phyloP scores from a whole-genome alignment of 2,888 invertebrate species.

The Blera fallax region DNA sequence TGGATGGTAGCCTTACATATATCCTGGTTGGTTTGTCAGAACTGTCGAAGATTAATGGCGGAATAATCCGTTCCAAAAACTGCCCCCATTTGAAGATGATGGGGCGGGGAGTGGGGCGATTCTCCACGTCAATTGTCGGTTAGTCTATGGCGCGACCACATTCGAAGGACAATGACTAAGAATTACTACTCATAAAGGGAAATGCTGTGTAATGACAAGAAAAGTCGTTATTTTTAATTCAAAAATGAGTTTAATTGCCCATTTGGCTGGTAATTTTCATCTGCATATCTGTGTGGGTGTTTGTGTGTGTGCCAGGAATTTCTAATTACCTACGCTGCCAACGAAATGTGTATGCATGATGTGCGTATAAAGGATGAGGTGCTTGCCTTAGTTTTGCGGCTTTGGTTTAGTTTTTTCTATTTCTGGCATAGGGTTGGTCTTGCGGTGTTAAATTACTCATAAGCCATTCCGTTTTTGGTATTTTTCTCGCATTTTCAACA shows the following conservation, averaged over 20 bases:
- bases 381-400: conserved; percentile 28
- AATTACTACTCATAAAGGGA: conserved; percentile 38
- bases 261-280: conserved; percentile 48
- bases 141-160: conserved; percentile 26
- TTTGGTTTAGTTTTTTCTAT: not conserved
- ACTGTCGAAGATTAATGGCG: conserved; percentile 67
- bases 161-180: conserved; percentile 11
- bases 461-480: conserved; percentile 22
- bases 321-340: conserved; percentile 56
- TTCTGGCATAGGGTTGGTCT: not conserved
- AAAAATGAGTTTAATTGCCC: conserved; percentile 70
- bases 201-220: conserved; percentile 59
- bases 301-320: conserved; percentile 53
- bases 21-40: conserved; percentile 29
- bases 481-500: conserved; percentile 45
- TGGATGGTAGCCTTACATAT: conserved; percentile 49
- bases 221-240: conserved; percentile 68
- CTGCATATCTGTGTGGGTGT: not conserved
- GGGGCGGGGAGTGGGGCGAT: not conserved
- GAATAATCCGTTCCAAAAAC: conserved; percentile 59
- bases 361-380: conserved; percentile 51
- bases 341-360: conserved; percentile 29
- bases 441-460: conserved; percentile 54
- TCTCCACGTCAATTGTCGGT: conserved; percentile 34
- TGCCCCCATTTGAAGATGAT: conserved; percentile 12